Base-by-base conservation (phyloP, 2,888 invertebrate genomes). In the Strigamia crassipes region DNA sequence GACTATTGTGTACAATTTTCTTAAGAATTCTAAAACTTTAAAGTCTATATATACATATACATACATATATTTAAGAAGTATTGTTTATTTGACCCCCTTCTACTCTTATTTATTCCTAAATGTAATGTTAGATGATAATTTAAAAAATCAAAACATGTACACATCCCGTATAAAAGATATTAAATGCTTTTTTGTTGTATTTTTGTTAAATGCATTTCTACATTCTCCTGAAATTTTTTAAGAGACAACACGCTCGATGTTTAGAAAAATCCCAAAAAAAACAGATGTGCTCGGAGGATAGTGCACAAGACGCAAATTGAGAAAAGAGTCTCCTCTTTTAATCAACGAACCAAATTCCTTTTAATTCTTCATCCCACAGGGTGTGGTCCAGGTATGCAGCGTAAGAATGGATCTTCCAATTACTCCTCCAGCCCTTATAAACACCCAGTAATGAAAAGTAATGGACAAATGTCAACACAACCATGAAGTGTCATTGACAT, bases 141-240 rank as follows among this genome's bases (percentile, higher is more conserved):
- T 73, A 31, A 73, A 31, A 73, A 73, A 73, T 73, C 31, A 31
- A 27, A 61, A 61, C 6, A 31, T 73, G 73, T 73, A 73, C 73
- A 73, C 27, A 31, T 73, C 31, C 73, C 31, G 73, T 73, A 73
- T 73, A 73, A 73, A 27, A 73, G 31, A 73, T 73, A 78, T 78
- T 78, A 78, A 78, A 78, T 38, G 21, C 23, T 41, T 78, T 42
- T 78, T 78, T 78, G 78, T 78, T 78, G 78, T 78, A 78, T 78
- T 78, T 77, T 78, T 78, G 78, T 78, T 78, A 78, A 78, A 78
- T 78, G 78, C 78, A 78, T 78, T 78, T 41, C 38, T 41, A 38
- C 13, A 27, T 56, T 73, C 27, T 73, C 73, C 73, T n/a, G 27
- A 18, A 38, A 38, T 38, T 2, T 38, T 38, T 38, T 38, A 38